These are phyloP conservation scores for Centruroides vittatus DNA, from an alignment of 1,140 invertebrate genomes.

Conservation along the genomic window DNA sequence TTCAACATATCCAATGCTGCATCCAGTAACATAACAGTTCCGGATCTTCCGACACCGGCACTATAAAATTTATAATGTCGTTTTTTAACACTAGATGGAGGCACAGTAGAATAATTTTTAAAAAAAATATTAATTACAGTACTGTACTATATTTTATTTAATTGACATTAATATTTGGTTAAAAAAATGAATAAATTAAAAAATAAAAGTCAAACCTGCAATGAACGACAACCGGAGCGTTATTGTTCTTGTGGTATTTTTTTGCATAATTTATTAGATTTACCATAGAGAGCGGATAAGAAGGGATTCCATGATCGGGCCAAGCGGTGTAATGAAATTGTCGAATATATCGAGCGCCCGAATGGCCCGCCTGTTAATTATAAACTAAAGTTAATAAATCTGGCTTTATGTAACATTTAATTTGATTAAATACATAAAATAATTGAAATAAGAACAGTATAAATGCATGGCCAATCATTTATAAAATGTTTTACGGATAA, in stretches of 20 bases:
- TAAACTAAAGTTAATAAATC: background rate
- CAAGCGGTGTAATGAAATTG: constrained; percentile 94
- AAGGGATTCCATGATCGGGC: constrained; percentile 93
- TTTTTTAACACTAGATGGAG: constrained; percentile 1
- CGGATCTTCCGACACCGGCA: constrained; percentile 25
- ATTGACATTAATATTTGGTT: too few relatives aligned
- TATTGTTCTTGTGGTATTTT: constrained; percentile 3
- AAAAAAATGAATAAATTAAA: background rate
- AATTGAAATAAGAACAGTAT: too few relatives aligned
- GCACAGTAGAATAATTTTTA: background rate
- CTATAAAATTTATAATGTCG: constrained; percentile 5
- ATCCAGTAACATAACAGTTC: constrained; percentile 32
- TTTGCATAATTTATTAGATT: constrained; percentile 59
- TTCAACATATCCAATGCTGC: constrained; percentile 26
- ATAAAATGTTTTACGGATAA: too few relatives aligned
- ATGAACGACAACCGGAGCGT: constrained; percentile 5
- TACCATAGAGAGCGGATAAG: constrained; percentile 83
- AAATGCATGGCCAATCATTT: too few relatives aligned
- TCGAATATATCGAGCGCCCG: constrained; percentile 1
- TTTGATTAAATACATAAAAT: too few relatives aligned
- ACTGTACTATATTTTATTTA: too few relatives aligned
- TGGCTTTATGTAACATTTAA: too few relatives aligned
- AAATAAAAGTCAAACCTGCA: constrained; percentile 10
- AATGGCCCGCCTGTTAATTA: constrained; percentile 1
- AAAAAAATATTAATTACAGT: too few relatives aligned